Conservation (phyloP, 1,140 invertebrate genomes). For the Mya arenaria region DNA sequence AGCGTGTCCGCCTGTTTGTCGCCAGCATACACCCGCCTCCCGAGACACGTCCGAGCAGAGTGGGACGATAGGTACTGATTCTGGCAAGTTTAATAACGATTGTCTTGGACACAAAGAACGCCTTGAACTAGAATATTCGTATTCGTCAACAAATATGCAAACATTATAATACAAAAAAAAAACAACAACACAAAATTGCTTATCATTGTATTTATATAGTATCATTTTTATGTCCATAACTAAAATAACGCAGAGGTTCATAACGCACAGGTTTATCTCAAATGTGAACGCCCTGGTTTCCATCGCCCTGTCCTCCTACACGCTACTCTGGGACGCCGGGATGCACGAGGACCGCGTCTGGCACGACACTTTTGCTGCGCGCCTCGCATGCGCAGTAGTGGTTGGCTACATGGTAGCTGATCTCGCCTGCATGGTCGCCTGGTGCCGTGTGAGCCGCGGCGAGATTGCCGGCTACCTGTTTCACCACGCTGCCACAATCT, state of each 20-base stretch:
- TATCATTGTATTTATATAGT: background rate
- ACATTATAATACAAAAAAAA: background rate
- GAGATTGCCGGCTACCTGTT: slow-evolving; percentile 18
- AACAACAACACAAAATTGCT: background rate
- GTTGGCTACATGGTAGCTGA: slow-evolving; percentile 49
- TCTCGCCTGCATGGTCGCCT: slow-evolving; percentile 6
- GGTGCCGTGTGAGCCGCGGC: slow-evolving; percentile 20
- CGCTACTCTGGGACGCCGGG: background rate
- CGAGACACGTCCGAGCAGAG: background rate
- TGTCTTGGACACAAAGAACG: background rate
- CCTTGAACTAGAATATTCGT: background rate
- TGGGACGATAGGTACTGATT: slow-evolving; percentile 54
- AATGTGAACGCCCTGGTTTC: slow-evolving; percentile 35
- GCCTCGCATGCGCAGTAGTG: slow-evolving; percentile 26
- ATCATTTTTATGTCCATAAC: background rate
- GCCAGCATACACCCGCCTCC: background rate
- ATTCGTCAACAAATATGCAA: background rate
- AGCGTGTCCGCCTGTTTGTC: background rate
- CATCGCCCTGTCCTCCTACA: slow-evolving; percentile 6
- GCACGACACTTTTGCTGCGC: slow-evolving; percentile 15
- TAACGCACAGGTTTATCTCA: slow-evolving; percentile 27
- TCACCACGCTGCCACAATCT: slow-evolving; percentile 40
- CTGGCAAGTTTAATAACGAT: background rate
- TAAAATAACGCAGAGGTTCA: slow-evolving; percentile 1
- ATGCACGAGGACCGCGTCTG: background rate